Evolutionary conservation across 2,113 vertebrate species (phyloP).

Genomic region (Panurus biarmicus): DNA sequence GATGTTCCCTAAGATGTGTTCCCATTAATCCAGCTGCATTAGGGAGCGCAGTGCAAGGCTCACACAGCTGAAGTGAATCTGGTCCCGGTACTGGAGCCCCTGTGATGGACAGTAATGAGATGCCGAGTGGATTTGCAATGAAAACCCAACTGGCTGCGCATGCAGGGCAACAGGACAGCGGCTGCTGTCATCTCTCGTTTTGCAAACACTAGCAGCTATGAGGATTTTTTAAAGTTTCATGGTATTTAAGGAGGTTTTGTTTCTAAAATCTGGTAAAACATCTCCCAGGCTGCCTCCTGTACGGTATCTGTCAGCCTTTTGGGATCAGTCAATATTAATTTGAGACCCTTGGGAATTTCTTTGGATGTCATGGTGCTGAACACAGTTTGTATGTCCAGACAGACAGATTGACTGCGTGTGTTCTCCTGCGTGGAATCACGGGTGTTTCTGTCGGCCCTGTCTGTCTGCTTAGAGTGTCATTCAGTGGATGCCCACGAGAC

Average conservation of each 20-base stretch:
- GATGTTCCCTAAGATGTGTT: constrained; percentile 2
- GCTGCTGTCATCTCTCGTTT: background rate
- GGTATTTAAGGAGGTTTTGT: background rate
- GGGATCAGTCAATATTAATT: background rate
- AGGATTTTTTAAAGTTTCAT: background rate
- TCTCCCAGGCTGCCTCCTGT: background rate
- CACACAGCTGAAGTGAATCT: background rate
- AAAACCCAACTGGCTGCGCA: background rate
- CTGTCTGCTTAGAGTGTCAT: background rate
- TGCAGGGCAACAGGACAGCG: background rate
- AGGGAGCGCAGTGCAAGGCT: background rate
- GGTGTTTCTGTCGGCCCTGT: background rate
- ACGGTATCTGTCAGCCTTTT: background rate
- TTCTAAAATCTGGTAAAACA: background rate
- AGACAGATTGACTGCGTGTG: background rate
- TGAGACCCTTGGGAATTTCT: background rate
- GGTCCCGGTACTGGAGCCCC: background rate
- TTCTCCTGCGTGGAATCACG: background rate
- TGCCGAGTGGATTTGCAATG: background rate
- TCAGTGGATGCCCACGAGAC: background rate
- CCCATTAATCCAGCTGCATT: background rate
- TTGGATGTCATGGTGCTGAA: background rate
- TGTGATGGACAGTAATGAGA: background rate
- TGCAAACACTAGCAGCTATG: background rate
- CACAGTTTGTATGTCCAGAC: background rate